phyloP scores from a whole-genome alignment of 2,797 vertebrate species.

The Botia kubotai region DNA sequence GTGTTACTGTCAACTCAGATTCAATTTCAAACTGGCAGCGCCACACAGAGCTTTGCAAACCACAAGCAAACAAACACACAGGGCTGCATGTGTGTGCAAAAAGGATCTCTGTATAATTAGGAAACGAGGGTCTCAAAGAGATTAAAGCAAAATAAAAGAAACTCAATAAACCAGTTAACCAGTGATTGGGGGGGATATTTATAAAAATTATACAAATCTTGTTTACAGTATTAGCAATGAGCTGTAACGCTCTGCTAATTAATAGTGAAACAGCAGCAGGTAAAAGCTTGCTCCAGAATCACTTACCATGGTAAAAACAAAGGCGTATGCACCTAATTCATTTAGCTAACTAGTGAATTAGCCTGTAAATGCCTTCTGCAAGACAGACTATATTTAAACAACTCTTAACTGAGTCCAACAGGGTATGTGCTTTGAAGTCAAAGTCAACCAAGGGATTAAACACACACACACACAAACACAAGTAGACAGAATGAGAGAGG shows the following conservation, averaged over 20 bases:
- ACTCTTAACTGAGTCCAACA: slow-evolving; percentile 48
- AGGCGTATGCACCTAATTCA: slow-evolving; percentile 67
- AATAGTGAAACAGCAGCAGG: slow-evolving; percentile 15
- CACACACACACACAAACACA: background rate
- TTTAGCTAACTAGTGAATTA: slow-evolving; percentile 73
- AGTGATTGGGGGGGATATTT: slow-evolving; percentile 21
- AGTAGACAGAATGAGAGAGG: background rate
- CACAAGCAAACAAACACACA: background rate
- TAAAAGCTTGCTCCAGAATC: slow-evolving; percentile 63
- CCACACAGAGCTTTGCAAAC: background rate
- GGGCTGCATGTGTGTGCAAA: background rate
- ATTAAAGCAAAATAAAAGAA: slow-evolving; percentile 20
- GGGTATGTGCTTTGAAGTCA: background rate
- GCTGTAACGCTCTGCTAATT: slow-evolving; percentile 23
- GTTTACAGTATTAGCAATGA: slow-evolving; percentile 28
- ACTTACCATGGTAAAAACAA: slow-evolving; percentile 65
- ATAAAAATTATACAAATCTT: slow-evolving; percentile 31
- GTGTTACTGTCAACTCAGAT: slow-evolving; percentile 20
- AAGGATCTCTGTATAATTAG: slow-evolving; percentile 10
- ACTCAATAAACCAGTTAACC: slow-evolving; percentile 23
- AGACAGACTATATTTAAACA: slow-evolving; percentile 67
- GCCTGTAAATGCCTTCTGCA: slow-evolving; percentile 63
- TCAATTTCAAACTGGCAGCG: slow-evolving; percentile 8
- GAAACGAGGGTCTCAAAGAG: background rate
- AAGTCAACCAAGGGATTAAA: slow-evolving; percentile 13